A percentile compares a stretch with the other conserved stretches of the same genome.
These are phyloP conservation scores for Phragmatobia fuliginosa DNA, from an alignment of 2,888 invertebrate species.

Conservation along the genomic window DNA sequence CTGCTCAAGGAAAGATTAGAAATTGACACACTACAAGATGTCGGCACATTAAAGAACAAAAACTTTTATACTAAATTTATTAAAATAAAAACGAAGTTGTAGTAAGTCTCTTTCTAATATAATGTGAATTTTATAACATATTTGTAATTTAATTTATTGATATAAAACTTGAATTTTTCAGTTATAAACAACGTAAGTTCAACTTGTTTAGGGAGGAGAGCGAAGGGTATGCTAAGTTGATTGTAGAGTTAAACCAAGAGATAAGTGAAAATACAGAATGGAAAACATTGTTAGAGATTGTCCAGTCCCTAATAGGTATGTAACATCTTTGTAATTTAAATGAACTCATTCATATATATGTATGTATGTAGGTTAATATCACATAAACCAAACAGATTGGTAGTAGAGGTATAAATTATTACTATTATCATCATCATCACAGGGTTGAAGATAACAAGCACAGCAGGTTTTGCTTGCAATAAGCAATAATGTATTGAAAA, in stretches of 20 bases:
- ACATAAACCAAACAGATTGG: too few relatives aligned
- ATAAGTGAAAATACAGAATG: slow-evolving; percentile 88
- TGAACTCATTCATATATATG: too few relatives aligned
- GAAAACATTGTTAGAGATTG: slow-evolving; percentile 92
- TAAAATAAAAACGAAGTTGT: slow-evolving; percentile 98
- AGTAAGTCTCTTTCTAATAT: slow-evolving; percentile 90
- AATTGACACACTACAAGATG: slow-evolving; percentile 96
- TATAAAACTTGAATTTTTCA: slow-evolving; percentile 77
- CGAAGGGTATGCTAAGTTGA: slow-evolving; percentile 99
- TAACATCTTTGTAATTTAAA: neutral
- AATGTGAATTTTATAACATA: neutral
- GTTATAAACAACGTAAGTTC: slow-evolving; percentile 99
- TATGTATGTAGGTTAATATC: too few relatives aligned
- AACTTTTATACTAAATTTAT: slow-evolving; percentile 98
- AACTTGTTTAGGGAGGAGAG: slow-evolving; percentile 99
- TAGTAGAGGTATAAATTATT: too few relatives aligned
- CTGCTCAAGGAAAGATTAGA: slow-evolving; percentile 96
- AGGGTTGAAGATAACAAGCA: too few relatives aligned
- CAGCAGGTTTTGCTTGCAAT: too few relatives aligned
- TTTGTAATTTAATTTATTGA: neutral
- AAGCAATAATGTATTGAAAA: too few relatives aligned
- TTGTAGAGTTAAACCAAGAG: slow-evolving; percentile 97
- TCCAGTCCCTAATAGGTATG: slow-evolving; percentile 96
- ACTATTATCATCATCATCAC: too few relatives aligned
- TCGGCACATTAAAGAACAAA: slow-evolving; percentile 95